phyloP scores from a whole-genome alignment of 2,888 invertebrate species.

The Agelastica alni region DNA sequence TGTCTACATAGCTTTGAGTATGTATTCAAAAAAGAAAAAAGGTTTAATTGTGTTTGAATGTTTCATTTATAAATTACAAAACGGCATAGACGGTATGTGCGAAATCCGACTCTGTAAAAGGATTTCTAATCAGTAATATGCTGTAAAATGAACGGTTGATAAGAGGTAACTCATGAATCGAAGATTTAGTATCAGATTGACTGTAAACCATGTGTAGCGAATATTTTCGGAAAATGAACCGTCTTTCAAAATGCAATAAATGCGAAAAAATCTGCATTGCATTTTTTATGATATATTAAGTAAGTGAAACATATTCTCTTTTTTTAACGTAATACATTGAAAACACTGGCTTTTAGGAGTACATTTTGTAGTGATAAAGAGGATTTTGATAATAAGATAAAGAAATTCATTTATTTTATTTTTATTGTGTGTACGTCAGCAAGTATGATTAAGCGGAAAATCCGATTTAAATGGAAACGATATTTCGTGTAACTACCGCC shows the following conservation, averaged over 20 bases:
- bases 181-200: constrained; percentile 1
- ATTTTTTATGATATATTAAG: constrained; percentile 9
- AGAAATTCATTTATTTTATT: constrained; percentile 1
- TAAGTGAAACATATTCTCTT: constrained; percentile 13
- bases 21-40: no score
- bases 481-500: not conserved
- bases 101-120: constrained; percentile 7
- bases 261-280: constrained; percentile 3
- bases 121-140: constrained; percentile 9
- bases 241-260: constrained; percentile 4
- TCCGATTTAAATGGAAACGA: constrained; percentile 2
- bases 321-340: constrained; percentile 1
- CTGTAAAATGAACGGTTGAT: constrained; percentile 17
- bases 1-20: no score
- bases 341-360: constrained; percentile 2
- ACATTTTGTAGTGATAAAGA: constrained; percentile 1
- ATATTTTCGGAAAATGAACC: constrained; percentile 9
- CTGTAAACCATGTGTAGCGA: constrained; percentile 17
- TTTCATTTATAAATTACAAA: no score
- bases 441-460: constrained; percentile 1
- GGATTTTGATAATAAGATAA: constrained; percentile 9
- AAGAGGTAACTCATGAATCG: constrained; percentile 25
- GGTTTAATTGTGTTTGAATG: no score
- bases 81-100: no score
- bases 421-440: constrained; percentile 3